Base-by-base conservation (phyloP, 1,140 invertebrate species). In the Antheraea mylitta region DNA sequence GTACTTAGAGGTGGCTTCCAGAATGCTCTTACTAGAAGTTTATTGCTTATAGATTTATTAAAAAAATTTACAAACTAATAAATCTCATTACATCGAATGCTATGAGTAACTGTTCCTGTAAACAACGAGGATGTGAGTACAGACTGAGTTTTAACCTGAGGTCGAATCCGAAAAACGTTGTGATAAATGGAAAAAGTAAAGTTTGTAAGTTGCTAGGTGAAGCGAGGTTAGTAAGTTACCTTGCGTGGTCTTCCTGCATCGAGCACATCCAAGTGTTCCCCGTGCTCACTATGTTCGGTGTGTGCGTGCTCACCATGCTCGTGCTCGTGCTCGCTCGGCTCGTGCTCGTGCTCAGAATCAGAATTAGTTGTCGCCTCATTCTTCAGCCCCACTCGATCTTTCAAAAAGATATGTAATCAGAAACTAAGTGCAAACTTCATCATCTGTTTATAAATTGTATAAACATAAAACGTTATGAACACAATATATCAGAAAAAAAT, bases 181-280 rank as follows among this genome's bases (percentile, higher is more conserved):
- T n/a, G 5, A 6, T 13, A 2, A 53, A 16, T 0, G 45, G 45
- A 2, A 13, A 53, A 53, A n/a, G 9, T 65, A 68, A 53, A 53
- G 9, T 16, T 13, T 53, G 10, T 6, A n/a, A 13, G 16, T 53
- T 16, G 45, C 13, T 53, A 53, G 16, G 16, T 53, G 45, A 53
- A 53, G 45, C 45, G 16, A 53, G 45, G 16, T 7, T 62, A 82
- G 81, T 82, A 88, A 90, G 72, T 80, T 87, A 90, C 88, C 88
- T 90, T 90, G 80, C 89, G 85, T 18, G 89, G 89, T 63, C 89
- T 62, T 0, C 85, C 82, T 7, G 86, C 77, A 58, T 89, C 86
- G 11, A 89, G 67, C 13, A 80, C 74, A 45, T 90, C 86, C 42
- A 88, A 59, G 11, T 81, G 81, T 19, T 85, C 82, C 7, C 67